Evolutionary conservation across 2,888 invertebrate species (phyloP).

Genomic region (Euplagia quadripunctaria): DNA sequence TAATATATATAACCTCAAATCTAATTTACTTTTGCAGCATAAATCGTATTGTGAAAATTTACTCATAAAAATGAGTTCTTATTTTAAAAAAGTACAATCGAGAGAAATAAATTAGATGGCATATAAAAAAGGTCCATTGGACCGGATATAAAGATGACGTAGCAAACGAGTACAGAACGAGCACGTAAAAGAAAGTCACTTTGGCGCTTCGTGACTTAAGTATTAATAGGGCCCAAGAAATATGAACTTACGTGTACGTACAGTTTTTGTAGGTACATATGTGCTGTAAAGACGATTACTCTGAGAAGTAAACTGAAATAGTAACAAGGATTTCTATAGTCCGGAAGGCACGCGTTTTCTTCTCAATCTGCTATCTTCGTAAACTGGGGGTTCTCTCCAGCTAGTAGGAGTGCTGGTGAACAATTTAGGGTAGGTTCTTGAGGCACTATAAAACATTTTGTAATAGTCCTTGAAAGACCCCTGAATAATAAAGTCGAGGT

Average conservation of each 20-base stretch:
- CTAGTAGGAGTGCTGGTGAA: too few relatives aligned
- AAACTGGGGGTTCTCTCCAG: too few relatives aligned
- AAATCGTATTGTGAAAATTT: background rate
- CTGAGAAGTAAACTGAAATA: background rate
- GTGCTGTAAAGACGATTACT: background rate
- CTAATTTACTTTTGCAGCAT: background rate
- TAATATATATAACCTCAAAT: background rate
- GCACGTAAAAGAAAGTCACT: slow-evolving; percentile 29
- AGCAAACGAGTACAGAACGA: slow-evolving; percentile 29
- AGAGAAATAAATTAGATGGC: slow-evolving; percentile 21
- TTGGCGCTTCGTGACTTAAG: slow-evolving; percentile 31
- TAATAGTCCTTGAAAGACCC: too few relatives aligned
- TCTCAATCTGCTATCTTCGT: too few relatives aligned
- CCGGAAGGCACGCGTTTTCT: background rate
- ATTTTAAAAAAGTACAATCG: slow-evolving; percentile 16
- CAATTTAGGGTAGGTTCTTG: too few relatives aligned
- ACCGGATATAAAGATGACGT: slow-evolving; percentile 24
- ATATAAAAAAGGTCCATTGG: slow-evolving; percentile 21
- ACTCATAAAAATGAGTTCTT: slow-evolving; percentile 4
- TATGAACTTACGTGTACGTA: slow-evolving; percentile 17
- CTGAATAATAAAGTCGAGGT: too few relatives aligned
- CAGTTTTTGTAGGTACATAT: background rate
- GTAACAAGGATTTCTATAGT: background rate
- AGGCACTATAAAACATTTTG: too few relatives aligned
- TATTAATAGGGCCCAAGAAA: slow-evolving; percentile 31